phyloP scores from a whole-genome alignment of 1,140 invertebrate species.

The Microplitis mediator region DNA sequence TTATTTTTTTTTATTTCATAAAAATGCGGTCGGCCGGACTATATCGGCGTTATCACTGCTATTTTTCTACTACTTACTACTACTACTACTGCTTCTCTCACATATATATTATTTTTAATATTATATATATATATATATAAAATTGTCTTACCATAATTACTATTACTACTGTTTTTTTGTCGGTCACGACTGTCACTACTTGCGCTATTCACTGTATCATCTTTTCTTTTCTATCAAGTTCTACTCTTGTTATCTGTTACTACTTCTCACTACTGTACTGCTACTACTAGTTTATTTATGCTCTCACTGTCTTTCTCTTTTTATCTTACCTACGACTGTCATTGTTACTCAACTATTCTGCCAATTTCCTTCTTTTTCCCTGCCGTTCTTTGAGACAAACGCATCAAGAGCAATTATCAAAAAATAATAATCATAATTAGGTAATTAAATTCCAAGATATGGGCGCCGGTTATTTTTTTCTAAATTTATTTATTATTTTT shows the following conservation, averaged over 20 bases:
- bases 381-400: not conserved
- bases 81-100: not conserved
- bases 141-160: not conserved
- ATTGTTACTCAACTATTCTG: not conserved
- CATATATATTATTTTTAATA: not conserved
- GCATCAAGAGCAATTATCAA: too few relatives aligned
- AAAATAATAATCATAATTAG: too few relatives aligned
- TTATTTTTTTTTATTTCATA: not conserved
- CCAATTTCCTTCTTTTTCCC: not conserved
- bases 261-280: conserved; percentile 19
- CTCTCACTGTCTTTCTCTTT: conserved; percentile 1
- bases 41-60: not conserved
- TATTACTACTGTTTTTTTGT: not conserved
- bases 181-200: not conserved
- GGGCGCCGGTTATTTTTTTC: conserved; percentile 1
- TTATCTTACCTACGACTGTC: not conserved
- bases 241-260: not conserved
- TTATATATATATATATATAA: not conserved
- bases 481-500: conserved; percentile 7
- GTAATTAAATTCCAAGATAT: too few relatives aligned
- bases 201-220: not conserved
- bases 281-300: conserved; percentile 15
- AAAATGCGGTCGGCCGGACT: too few relatives aligned
- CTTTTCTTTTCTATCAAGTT: not conserved
- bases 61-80: not conserved